Conservation (phyloP, 2,797 vertebrate species). For the Semaprochilodus insignis region DNA sequence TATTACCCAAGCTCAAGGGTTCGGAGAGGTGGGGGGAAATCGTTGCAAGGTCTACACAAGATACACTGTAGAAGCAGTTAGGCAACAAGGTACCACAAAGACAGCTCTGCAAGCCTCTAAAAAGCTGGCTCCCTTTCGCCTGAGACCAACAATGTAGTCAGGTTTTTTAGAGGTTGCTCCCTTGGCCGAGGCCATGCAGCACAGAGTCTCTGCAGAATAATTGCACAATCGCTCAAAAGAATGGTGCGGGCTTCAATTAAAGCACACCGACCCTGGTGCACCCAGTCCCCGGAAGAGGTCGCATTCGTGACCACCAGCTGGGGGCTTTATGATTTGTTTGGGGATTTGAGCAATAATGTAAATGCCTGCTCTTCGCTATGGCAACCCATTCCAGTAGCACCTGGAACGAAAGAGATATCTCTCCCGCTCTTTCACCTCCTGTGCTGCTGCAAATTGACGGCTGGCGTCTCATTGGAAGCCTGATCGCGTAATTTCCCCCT, state of each 20-base stretch:
- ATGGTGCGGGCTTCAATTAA: slow-evolving; percentile 54
- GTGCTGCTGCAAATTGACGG: slow-evolving; percentile 49
- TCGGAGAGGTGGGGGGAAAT: slow-evolving; percentile 21
- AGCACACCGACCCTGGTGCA: slow-evolving; percentile 21
- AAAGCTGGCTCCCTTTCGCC: slow-evolving; percentile 2
- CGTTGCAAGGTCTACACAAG: slow-evolving; percentile 21
- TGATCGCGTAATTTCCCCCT: slow-evolving; percentile 52
- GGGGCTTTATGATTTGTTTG: slow-evolving; percentile 55
- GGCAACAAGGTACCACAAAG: slow-evolving; percentile 12
- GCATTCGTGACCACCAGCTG: slow-evolving; percentile 24
- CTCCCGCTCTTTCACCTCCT: slow-evolving; percentile 18
- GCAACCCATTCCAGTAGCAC: slow-evolving; percentile 28
- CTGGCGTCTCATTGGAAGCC: slow-evolving; percentile 54
- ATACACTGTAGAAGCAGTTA: neutral
- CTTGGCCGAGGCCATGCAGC: slow-evolving; percentile 3
- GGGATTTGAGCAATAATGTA: slow-evolving; percentile 49
- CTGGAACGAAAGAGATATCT: slow-evolving; percentile 24
- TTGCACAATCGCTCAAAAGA: slow-evolving; percentile 46
- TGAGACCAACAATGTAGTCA: slow-evolving; percentile 5
- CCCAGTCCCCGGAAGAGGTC: slow-evolving; percentile 1
- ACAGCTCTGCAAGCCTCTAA: neutral
- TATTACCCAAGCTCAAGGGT: slow-evolving; percentile 12
- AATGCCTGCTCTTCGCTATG: slow-evolving; percentile 41
- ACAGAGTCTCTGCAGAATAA: slow-evolving; percentile 38
- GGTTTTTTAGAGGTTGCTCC: slow-evolving; percentile 35